A percentile compares a stretch with the other conserved stretches of the same genome.
phyloP scores from a whole-genome alignment of 1,140 invertebrate genomes.

The Lepidurus arcticus region DNA sequence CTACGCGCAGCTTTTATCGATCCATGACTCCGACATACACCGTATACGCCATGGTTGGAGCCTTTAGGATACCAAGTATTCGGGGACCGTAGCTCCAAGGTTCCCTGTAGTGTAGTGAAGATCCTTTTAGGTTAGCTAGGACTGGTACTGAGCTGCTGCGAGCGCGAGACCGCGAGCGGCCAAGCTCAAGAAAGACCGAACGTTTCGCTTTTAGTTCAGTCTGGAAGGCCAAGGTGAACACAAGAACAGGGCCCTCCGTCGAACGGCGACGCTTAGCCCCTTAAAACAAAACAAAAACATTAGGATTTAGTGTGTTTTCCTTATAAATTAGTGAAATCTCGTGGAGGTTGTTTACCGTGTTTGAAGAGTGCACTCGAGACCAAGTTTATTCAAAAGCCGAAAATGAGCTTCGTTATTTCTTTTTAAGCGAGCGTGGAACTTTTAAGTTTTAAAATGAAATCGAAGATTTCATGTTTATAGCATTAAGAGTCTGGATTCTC shows the following conservation, averaged over 20 bases:
- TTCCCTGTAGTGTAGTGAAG: background rate
- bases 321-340: too few species aligned
- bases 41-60: background rate
- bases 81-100: background rate
- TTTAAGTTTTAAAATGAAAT: too few species aligned
- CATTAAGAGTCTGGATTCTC: too few species aligned
- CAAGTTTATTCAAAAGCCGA: too few species aligned
- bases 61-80: background rate
- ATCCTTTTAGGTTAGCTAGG: background rate
- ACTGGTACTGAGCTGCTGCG: background rate
- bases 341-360: too few species aligned
- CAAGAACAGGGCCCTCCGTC: background rate
- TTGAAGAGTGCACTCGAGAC: too few species aligned
- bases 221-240: background rate
- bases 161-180: background rate
- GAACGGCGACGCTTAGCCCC: background rate
- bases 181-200: background rate
- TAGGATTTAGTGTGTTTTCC: too few species aligned
- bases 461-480: too few species aligned
- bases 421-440: too few species aligned
- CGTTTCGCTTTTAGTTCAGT: conserved; percentile 3
- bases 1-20: background rate
- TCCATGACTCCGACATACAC: background rate
- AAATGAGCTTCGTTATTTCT: too few species aligned
- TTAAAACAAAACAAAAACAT: too few species aligned